These are phyloP conservation scores for Corythornis cristatus DNA, from an alignment of 2,113 vertebrate genomes.

Conservation along the genomic window DNA sequence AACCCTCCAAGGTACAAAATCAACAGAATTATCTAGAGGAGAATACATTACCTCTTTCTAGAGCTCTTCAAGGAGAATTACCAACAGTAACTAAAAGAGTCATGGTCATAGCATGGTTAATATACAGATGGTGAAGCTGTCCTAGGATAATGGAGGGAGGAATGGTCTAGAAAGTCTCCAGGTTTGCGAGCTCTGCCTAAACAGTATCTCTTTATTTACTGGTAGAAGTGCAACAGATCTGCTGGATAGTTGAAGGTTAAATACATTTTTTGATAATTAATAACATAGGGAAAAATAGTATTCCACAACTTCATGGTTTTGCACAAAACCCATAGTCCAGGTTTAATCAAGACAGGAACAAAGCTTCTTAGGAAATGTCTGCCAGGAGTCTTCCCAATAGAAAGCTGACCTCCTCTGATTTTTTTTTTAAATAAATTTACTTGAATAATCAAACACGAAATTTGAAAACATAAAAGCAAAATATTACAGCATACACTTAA, in stretches of 20 bases:
- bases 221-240: neutral
- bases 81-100: neutral
- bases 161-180: neutral
- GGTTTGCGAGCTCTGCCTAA: neutral
- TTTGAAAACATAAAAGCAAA: neutral
- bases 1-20: too few relatives aligned
- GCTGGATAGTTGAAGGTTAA: neutral
- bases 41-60: neutral
- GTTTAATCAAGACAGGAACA: neutral
- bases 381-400: neutral
- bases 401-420: neutral
- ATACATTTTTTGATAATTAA: neutral
- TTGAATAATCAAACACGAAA: neutral
- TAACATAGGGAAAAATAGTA: neutral
- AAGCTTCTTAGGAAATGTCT: accelerated
- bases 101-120: neutral
- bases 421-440: neutral
- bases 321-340: neutral
- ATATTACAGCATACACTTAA: neutral
- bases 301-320: neutral
- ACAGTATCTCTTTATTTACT: neutral
- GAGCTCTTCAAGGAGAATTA: neutral
- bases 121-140: neutral
- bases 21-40: neutral
- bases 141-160: neutral